Evolutionary conservation across 2,888 invertebrate species (phyloP), one percentile per base, ranked within the genome.

Genomic region (Macrophya alboannulata): DNA sequence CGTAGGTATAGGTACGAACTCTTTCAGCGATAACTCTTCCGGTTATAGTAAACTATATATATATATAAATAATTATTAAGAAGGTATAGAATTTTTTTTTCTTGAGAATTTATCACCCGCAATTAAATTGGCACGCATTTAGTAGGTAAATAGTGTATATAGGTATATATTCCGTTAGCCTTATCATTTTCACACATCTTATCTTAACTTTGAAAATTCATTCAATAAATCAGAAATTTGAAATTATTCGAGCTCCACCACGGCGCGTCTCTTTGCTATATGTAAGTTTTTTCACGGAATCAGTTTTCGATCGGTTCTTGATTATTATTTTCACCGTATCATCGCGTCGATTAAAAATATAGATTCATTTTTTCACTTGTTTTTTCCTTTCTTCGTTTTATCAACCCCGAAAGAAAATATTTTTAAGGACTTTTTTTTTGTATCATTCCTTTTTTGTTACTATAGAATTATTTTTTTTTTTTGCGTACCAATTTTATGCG

Each of bases 41-140:
- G 31, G 5, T 51, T 77, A 17, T 15, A 77, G 31, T 77, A 55
- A 51, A 25, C 48, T 77, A 51, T 31, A 3, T 31, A n/a, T 31
- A 31, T 31, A 31, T 31, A n/a, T 31, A n/a, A 77, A 77, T 51
- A 51, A 51, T 31, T 77, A 77, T 17, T 55, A 51, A 37, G 8
- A 25, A 37, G 17, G 8, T 31, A 17, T 31, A 77, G 37, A 40
- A 31, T 55, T n/a, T 9, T 72, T 6, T 17, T 51, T 77, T 77
- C 17, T 6, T 77, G 77, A 77, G 77, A 77, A 77, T 77, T 77
- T 77, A 77, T 77, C 55, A 77, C 31, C 51, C 77, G 51, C 77
- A 31, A 77, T 21, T n/a, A n/a, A 31, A 51, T 31, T 51, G 51
- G 77, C 55, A 76, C 48, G 51, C 15, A 77, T 31, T 15, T 31